phyloP scores from a whole-genome alignment of 2,113 vertebrate genomes.

The Seriola quinqueradiata region DNA sequence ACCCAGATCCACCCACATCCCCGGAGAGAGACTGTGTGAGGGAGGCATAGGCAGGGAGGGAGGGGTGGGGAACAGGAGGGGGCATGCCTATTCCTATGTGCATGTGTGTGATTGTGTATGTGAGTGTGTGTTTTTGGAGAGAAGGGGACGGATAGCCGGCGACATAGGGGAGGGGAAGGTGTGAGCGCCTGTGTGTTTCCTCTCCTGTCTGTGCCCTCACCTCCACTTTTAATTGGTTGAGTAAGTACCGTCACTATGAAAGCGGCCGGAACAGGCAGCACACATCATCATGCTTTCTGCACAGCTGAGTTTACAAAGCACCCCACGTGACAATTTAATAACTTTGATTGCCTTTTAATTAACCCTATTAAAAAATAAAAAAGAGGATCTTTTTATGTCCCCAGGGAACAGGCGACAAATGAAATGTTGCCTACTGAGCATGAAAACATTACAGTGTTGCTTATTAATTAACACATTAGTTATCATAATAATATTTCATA shows the following conservation, averaged over 20 bases:
- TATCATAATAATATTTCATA: neutral
- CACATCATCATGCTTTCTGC: constrained; percentile 25
- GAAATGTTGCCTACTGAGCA: no score
- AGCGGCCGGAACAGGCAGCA: constrained; percentile 30
- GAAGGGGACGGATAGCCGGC: neutral
- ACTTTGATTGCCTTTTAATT: constrained; percentile 20
- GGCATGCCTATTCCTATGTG: constrained; percentile 55
- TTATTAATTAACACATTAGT: neutral
- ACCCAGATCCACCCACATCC: constrained; percentile 75
- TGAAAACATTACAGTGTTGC: neutral
- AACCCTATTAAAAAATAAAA: neutral
- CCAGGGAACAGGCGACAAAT: neutral
- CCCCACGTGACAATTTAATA: neutral
- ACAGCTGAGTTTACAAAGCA: constrained; percentile 20
- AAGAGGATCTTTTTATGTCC: neutral
- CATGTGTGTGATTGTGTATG: constrained; percentile 24
- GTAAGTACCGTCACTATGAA: neutral
- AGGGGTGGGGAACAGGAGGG: neutral
- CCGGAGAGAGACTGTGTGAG: constrained; percentile 17
- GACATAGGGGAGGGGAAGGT: neutral
- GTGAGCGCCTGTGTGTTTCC: neutral
- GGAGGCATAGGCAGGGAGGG: constrained; percentile 4
- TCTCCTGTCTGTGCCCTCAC: constrained; percentile 41
- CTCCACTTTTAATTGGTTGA: constrained; percentile 56
- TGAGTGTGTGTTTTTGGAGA: constrained; percentile 18